Conservation (phyloP, 1,140 invertebrate genomes). For the Eurosta solidaginis region DNA sequence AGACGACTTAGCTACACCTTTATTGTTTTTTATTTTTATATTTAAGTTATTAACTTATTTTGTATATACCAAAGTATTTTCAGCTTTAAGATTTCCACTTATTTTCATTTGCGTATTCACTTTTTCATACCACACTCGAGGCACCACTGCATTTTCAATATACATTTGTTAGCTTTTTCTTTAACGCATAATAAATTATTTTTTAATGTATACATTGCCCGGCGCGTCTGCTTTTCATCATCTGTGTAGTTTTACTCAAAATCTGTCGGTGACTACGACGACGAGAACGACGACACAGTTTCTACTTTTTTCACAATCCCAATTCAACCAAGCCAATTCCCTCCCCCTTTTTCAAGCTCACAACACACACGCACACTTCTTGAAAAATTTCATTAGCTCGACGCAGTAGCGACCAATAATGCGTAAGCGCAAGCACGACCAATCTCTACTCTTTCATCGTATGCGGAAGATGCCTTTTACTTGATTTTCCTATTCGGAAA, state of each 20-base stretch:
- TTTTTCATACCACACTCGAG: too few relatives aligned
- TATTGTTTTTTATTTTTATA: not conserved
- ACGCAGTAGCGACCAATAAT: not conserved
- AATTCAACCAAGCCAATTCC: slow-evolving; percentile 12
- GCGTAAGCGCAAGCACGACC: not conserved
- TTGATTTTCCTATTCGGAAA: not conserved
- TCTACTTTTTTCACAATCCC: slow-evolving; percentile 8
- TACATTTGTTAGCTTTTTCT: too few relatives aligned
- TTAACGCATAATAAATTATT: not conserved
- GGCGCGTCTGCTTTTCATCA: not conserved
- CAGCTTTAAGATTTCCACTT: not conserved
- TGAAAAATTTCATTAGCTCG: not conserved
- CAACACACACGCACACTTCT: slow-evolving; percentile 6
- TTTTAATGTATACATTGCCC: not conserved
- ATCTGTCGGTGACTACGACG: not conserved
- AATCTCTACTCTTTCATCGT: not conserved
- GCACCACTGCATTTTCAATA: too few relatives aligned
- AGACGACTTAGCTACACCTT: not conserved
- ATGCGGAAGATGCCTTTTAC: not conserved
- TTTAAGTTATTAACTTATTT: too few relatives aligned
- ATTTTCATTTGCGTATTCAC: not conserved
- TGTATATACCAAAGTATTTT: too few relatives aligned
- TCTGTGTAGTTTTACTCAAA: not conserved
- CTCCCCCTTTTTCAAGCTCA: slow-evolving; percentile 24
- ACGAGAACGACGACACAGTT: not conserved